Conservation (phyloP, 2,797 vertebrate genomes). For the Catamblyrhynchus diadema region DNA sequence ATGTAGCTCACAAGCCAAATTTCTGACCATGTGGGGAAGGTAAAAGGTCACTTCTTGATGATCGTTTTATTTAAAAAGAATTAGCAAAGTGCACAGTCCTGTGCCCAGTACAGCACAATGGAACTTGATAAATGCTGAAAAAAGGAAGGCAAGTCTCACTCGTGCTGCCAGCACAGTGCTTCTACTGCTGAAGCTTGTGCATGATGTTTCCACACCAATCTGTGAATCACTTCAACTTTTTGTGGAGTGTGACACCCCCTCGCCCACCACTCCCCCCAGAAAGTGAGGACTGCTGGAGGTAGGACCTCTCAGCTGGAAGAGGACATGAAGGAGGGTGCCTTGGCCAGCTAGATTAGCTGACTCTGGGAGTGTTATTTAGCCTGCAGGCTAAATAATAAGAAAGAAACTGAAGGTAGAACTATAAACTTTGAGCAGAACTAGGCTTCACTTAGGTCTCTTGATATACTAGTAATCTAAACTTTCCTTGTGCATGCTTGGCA, state of each 20-base stretch:
- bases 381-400: neutral
- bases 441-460: neutral
- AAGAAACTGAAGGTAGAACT: neutral
- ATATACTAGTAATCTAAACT: neutral
- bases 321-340: neutral
- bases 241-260: neutral
- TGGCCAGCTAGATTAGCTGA: neutral
- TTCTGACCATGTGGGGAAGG: neutral
- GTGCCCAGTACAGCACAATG: neutral
- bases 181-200: neutral
- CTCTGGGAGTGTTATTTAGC: neutral
- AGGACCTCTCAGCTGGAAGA: neutral
- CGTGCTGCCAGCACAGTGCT: neutral
- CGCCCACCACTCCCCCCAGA: accelerated
- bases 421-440: neutral
- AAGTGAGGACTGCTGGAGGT: neutral
- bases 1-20: neutral
- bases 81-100: neutral
- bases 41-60: neutral
- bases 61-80: neutral
- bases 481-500: neutral
- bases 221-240: neutral
- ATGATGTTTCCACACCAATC: neutral
- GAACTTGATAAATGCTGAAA: neutral
- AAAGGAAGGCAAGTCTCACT: neutral